Conservation (phyloP, 1,140 invertebrate genomes). For the Drosophila willistoni region DNA sequence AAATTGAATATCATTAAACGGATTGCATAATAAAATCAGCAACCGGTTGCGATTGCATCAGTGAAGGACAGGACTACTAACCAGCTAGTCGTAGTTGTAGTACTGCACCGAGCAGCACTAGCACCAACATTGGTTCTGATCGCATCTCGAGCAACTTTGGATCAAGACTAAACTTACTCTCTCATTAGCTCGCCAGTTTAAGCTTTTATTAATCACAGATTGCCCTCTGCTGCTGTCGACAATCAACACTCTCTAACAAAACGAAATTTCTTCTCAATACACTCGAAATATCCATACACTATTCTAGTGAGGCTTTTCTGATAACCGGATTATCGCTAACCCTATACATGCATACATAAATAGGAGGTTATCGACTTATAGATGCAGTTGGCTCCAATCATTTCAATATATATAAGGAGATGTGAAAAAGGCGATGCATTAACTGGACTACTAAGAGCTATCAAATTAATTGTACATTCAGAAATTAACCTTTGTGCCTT, state of each 20-base stretch:
- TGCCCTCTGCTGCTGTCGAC: constrained; percentile 7
- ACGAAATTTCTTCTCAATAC: not conserved
- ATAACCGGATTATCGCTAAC: not conserved
- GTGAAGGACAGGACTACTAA: constrained; percentile 20
- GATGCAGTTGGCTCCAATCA: not conserved
- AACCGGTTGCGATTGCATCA: constrained; percentile 45
- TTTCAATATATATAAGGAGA: not conserved
- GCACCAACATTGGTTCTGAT: constrained; percentile 25
- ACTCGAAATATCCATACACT: not conserved
- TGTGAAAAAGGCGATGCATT: too few relatives aligned
- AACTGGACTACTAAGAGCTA: not conserved
- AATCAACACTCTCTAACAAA: constrained; percentile 1
- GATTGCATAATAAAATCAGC: constrained; percentile 9
- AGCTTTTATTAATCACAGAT: constrained; percentile 15
- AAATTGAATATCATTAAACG: constrained; percentile 16
- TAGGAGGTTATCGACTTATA: not conserved
- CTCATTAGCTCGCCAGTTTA: constrained; percentile 22
- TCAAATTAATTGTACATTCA: not conserved
- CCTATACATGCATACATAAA: too few relatives aligned
- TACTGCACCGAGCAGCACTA: constrained; percentile 24
- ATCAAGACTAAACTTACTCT: constrained; percentile 50
- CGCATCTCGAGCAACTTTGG: constrained; percentile 38
- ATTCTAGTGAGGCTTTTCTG: not conserved
- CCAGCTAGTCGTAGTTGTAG: constrained; percentile 33
- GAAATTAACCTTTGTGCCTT: not conserved